Evolutionary conservation across 2,888 invertebrate species (phyloP).

Genomic region (Synanthedon formicaeformis): DNA sequence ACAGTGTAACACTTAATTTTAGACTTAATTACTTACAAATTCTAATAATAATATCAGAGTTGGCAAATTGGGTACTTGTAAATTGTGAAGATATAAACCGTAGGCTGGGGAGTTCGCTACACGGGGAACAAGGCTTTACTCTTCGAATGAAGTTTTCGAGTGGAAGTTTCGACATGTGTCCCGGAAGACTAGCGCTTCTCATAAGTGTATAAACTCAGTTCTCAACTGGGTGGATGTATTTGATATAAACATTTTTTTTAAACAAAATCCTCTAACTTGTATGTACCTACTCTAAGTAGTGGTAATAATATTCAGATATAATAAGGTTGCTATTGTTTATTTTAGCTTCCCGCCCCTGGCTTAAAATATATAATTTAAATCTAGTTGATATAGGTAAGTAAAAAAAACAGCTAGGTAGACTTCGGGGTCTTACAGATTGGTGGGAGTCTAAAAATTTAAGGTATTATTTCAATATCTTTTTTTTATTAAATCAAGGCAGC

Average conservation of each 20-base stretch:
- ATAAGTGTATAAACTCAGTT: neutral
- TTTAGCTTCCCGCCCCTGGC: too few species aligned
- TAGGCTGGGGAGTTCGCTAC: constrained; percentile 23
- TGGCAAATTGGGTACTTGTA: constrained; percentile 20
- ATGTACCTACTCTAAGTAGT: too few species aligned
- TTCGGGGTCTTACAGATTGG: too few species aligned
- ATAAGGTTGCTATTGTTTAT: too few species aligned
- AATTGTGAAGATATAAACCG: constrained; percentile 29
- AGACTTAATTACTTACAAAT: constrained; percentile 11
- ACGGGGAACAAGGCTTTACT: constrained; percentile 47
- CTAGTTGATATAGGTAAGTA: too few species aligned
- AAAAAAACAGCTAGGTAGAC: too few species aligned
- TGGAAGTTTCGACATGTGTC: constrained; percentile 57
- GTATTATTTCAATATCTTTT: too few species aligned
- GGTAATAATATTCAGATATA: too few species aligned
- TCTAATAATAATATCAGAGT: constrained; percentile 25
- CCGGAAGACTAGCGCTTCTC: constrained; percentile 32
- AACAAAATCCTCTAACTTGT: too few species aligned
- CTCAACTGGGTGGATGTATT: neutral
- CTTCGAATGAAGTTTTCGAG: constrained; percentile 48
- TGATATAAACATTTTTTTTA: neutral
- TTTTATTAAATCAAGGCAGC: too few species aligned
- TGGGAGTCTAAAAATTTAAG: too few species aligned
- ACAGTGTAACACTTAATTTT: neutral
- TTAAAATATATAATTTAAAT: too few species aligned